A percentile compares a stretch with the other conserved stretches of the same genome.
Conservation (phyloP, 2,797 vertebrate species). For the Gambusia yucatana region DNA sequence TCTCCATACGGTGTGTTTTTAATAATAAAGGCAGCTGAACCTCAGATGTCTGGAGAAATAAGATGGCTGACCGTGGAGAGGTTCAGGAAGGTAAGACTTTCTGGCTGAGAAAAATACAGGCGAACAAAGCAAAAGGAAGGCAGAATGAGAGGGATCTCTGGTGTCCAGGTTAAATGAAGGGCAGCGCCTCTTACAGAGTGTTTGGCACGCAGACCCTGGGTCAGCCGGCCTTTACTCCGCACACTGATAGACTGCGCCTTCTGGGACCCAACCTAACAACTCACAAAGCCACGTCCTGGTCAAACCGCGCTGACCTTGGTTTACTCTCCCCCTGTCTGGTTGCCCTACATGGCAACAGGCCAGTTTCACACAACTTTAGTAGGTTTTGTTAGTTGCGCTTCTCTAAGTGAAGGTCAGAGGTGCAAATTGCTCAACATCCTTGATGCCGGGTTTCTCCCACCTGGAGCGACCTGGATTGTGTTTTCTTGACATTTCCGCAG, state of each 20-base stretch:
- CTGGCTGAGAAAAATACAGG: conserved; percentile 6
- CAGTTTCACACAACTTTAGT: conserved; percentile 17
- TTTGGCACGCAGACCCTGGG: conserved; percentile 41
- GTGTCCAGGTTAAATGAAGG: conserved; percentile 34
- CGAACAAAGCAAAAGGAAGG: not conserved
- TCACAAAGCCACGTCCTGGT: conserved; percentile 27
- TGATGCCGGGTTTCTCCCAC: conserved; percentile 48
- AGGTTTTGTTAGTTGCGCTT: conserved; percentile 38
- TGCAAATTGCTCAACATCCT: conserved; percentile 56
- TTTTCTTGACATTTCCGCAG: conserved; percentile 57
- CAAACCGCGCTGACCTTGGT: not conserved
- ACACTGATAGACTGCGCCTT: conserved; percentile 3
- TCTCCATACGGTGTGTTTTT: conserved; percentile 28
- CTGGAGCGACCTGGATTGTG: conserved; percentile 40
- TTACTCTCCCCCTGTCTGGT: conserved; percentile 2
- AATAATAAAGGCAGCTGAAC: conserved; percentile 51
- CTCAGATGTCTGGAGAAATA: conserved; percentile 23
- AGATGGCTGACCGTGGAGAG: conserved; percentile 19
- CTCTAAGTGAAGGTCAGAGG: conserved; percentile 47
- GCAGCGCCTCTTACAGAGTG: conserved; percentile 21
- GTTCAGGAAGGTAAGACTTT: conserved; percentile 13
- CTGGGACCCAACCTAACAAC: conserved; percentile 39
- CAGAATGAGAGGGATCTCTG: conserved; percentile 13
- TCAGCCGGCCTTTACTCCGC: conserved; percentile 34
- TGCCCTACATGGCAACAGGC: conserved; percentile 36